Evolutionary conservation across 2,113 vertebrate species (phyloP).

Genomic region (Erythrocercus mccallii): DNA sequence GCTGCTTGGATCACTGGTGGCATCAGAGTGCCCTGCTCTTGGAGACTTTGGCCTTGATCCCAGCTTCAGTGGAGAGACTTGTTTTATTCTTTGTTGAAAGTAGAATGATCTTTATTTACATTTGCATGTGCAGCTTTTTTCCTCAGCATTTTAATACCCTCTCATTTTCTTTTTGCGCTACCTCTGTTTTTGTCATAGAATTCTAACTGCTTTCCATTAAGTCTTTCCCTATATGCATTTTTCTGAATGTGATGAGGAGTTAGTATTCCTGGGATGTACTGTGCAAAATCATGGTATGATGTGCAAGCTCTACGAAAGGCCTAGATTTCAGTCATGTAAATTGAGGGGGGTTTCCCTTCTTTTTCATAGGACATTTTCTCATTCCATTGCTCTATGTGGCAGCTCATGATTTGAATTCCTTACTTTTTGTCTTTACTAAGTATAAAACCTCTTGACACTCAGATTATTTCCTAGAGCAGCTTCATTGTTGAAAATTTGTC

Average conservation of each 20-base stretch:
- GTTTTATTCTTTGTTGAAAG: background rate
- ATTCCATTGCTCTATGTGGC: background rate
- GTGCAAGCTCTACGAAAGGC: background rate
- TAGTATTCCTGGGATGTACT: background rate
- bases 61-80: background rate
- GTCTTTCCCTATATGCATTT: background rate
- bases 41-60: background rate
- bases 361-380: background rate
- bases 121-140: background rate
- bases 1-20: background rate
- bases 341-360: background rate
- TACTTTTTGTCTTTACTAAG: background rate
- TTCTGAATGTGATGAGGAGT: background rate
- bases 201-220: background rate
- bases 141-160: background rate
- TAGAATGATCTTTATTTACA: background rate
- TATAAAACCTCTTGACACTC: background rate
- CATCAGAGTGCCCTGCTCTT: background rate
- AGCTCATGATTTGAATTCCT: background rate
- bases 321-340: background rate
- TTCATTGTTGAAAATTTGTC: background rate
- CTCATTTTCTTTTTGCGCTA: background rate
- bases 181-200: background rate
- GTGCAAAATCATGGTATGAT: background rate
- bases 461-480: background rate